These are phyloP conservation scores for Cryptotis parvus DNA, from an alignment of 2,113 vertebrate species.

Conservation along the genomic window DNA sequence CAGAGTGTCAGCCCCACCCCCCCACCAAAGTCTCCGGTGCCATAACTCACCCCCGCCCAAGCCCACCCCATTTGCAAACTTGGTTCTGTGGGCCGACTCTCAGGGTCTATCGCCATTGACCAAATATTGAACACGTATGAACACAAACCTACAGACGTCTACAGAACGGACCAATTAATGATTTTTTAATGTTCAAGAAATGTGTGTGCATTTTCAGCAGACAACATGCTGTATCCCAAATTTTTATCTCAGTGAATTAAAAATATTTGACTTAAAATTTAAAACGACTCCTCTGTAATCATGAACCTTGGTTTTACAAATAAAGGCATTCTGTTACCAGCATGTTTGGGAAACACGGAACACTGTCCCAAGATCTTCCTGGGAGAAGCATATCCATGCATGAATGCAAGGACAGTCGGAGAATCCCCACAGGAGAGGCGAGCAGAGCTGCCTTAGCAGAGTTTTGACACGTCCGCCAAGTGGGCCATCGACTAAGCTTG, in stretches of 20 bases:
- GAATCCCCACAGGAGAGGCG: background rate
- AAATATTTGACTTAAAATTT: no score
- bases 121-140: no score
- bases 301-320: background rate
- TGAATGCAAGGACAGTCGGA: background rate
- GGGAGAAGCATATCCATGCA: background rate
- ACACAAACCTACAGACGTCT: background rate
- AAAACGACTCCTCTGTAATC: background rate
- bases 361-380: background rate
- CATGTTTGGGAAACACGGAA: background rate
- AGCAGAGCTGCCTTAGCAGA: background rate
- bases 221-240: background rate
- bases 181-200: conserved; percentile 45
- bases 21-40: no score
- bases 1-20: no score
- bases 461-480: background rate
- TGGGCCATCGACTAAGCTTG: background rate
- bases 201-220: conserved; percentile 6
- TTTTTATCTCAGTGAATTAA: no score
- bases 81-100: no score
- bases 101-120: no score
- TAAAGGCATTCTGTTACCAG: background rate
- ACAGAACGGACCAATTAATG: conserved; percentile 25
- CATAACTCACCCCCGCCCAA: no score
- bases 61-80: no score